Conservation (phyloP, 2,888 invertebrate genomes). For the Glomeris marginata region DNA sequence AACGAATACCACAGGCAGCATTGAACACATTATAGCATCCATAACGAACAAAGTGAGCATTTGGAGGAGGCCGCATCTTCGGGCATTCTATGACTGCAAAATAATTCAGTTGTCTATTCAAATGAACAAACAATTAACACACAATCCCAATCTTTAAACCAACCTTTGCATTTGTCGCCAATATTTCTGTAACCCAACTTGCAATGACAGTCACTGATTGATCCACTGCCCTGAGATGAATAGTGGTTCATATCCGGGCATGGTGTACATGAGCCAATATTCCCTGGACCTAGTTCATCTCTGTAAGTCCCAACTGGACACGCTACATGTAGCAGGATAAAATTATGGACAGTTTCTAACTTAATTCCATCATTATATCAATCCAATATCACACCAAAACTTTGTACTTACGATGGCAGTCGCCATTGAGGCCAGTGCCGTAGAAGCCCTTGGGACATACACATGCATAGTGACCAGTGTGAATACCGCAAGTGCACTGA, state of each 20-base stretch:
- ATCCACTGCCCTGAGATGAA: conserved; percentile 38
- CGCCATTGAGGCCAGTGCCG: conserved; percentile 43
- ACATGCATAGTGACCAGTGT: conserved; percentile 52
- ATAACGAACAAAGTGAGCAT: conserved; percentile 50
- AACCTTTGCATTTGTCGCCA: conserved; percentile 42
- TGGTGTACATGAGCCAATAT: conserved; percentile 34
- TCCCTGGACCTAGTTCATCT: conserved; percentile 35
- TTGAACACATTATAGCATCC: conserved; percentile 47
- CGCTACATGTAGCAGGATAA: conserved; percentile 29
- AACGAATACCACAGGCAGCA: conserved; percentile 52
- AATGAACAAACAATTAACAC: too few species aligned
- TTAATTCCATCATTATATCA: background rate
- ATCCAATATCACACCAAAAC: background rate
- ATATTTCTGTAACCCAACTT: conserved; percentile 42
- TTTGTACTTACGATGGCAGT: conserved; percentile 41
- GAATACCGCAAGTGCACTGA: conserved; percentile 47
- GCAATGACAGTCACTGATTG: conserved; percentile 41
- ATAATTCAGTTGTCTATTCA: too few species aligned
- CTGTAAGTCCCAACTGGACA: conserved; percentile 49
- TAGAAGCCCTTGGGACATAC: conserved; percentile 47
- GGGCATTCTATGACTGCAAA: conserved; percentile 43
- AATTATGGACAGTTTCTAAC: too few species aligned
- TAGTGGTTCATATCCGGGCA: conserved; percentile 50
- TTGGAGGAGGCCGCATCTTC: conserved; percentile 40
- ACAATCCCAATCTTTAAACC: conserved; percentile 6